These are phyloP conservation scores for Miniopterus natalensis DNA, from an alignment of 2,113 vertebrate genomes.

Conservation along the genomic window DNA sequence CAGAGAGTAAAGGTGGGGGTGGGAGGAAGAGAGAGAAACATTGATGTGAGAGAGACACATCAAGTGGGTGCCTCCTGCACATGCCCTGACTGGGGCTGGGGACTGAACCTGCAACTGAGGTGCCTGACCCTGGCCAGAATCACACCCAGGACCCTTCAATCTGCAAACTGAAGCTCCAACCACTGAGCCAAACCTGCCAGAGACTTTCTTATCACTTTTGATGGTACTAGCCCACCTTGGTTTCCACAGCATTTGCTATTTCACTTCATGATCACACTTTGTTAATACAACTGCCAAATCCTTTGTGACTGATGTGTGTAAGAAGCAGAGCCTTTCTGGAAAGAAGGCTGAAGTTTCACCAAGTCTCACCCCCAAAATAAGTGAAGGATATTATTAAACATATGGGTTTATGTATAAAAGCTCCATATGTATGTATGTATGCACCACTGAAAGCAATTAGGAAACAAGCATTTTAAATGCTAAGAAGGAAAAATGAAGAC, in stretches of 20 bases:
- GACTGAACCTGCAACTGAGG: no score
- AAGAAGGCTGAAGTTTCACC: neutral
- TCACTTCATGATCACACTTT: neutral
- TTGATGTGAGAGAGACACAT: no score
- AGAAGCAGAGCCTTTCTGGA: neutral
- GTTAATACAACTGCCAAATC: no score
- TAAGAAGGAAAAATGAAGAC: neutral
- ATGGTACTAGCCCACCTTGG: neutral
- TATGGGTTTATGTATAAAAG: neutral
- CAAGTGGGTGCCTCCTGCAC: no score
- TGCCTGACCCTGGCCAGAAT: no score
- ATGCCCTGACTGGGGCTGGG: no score
- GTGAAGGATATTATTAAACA: neutral
- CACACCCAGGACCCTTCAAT: no score
- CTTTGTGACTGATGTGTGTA: neutral
- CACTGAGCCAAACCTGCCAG: no score
- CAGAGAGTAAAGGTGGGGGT: no score
- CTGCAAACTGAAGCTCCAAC: no score
- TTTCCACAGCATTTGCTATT: neutral
- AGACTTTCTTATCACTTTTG: neutral
- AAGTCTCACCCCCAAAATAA: neutral
- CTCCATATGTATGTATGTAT: neutral
- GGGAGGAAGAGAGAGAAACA: no score
- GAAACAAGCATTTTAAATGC: constrained; percentile 7
- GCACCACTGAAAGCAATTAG: neutral